These are phyloP conservation scores for Melieria picta DNA, from an alignment of 2,888 invertebrate species.

Conservation along the genomic window DNA sequence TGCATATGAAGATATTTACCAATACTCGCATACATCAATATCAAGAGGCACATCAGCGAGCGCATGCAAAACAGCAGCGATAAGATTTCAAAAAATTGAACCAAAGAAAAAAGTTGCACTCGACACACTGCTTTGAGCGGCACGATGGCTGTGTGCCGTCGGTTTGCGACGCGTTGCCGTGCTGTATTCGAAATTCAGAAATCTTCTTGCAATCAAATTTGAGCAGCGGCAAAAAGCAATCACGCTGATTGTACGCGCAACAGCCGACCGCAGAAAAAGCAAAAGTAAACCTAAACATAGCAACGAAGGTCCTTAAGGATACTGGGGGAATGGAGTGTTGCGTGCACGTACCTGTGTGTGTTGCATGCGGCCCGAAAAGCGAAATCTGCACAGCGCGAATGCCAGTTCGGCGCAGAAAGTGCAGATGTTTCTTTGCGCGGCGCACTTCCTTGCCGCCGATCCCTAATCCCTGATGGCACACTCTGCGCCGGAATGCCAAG, in stretches of 20 bases:
- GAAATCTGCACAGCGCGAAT: no score
- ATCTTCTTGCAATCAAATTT: conserved; percentile 24
- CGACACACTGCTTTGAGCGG: not conserved
- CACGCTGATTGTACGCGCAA: conserved; percentile 24
- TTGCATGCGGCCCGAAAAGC: no score
- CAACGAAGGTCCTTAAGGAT: conserved; percentile 14
- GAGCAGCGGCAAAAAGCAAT: conserved; percentile 15
- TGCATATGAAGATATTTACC: no score
- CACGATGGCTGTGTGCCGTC: no score
- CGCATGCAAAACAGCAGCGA: not conserved
- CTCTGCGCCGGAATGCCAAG: not conserved
- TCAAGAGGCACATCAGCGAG: not conserved
- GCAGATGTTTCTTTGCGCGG: no score
- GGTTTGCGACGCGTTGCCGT: not conserved
- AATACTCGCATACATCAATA: conserved; percentile 22
- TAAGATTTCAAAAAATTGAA: not conserved
- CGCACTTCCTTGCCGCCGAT: no score
- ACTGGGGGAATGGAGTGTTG: not conserved
- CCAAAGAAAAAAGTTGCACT: not conserved
- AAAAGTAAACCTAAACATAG: not conserved
- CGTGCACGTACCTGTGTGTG: no score
- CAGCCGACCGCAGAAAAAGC: not conserved
- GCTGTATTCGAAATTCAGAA: conserved; percentile 14
- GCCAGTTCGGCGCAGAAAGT: no score
- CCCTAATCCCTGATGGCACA: no score